A percentile compares a stretch with the other conserved stretches of the same genome.
Conservation (phyloP, 2,113 vertebrate genomes). For the Verasper variegatus region DNA sequence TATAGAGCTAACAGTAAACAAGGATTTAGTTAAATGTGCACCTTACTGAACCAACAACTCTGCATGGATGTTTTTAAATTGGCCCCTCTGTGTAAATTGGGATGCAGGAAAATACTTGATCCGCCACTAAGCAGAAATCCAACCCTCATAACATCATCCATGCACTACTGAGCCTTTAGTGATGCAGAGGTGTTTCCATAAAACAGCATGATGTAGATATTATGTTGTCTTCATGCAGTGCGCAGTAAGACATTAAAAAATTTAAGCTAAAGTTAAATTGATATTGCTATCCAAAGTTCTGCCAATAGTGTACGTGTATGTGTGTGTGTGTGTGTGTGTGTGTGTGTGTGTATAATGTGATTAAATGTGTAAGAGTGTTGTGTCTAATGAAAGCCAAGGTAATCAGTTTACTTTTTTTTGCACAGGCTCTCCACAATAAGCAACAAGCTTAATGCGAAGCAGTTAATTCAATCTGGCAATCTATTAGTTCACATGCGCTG, state of each 20-base stretch:
- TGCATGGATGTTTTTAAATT: too few relatives aligned
- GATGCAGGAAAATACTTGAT: too few relatives aligned
- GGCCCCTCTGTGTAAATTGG: too few relatives aligned
- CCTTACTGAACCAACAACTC: too few relatives aligned
- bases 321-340: neutral
- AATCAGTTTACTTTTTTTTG: conserved; percentile 33
- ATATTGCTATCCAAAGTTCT: conserved; percentile 15
- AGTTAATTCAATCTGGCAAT: conserved; percentile 66
- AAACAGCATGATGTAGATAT: neutral
- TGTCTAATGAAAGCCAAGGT: conserved; percentile 44
- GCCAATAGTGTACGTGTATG: neutral
- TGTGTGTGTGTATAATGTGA: neutral
- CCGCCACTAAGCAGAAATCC: too few relatives aligned
- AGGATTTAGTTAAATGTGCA: too few relatives aligned
- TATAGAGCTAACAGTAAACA: too few relatives aligned
- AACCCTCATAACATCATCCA: neutral
- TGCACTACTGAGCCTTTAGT: conserved; percentile 12
- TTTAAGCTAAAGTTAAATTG: conserved; percentile 9
- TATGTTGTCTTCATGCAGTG: neutral
- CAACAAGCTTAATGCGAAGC: conserved; percentile 38
- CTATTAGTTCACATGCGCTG: conserved; percentile 61
- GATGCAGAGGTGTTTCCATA: neutral
- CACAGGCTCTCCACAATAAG: neutral
- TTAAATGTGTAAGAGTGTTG: conserved; percentile 30
- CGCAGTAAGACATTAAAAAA: conserved; percentile 6